These are phyloP conservation scores for Catharus fuscescens DNA, from an alignment of 2,113 vertebrate species.

Conservation along the genomic window DNA sequence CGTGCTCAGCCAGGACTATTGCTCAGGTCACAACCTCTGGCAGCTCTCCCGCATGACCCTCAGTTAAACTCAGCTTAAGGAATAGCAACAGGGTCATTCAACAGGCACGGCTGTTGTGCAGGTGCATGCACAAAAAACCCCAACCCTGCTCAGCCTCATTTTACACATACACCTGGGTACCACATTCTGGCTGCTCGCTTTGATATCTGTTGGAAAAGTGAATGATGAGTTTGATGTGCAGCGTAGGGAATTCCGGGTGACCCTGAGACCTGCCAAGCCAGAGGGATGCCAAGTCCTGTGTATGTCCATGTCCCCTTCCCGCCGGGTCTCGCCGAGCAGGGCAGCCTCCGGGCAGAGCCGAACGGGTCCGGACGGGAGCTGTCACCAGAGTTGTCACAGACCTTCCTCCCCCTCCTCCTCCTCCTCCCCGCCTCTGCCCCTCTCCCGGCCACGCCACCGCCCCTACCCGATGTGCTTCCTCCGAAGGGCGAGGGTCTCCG, in stretches of 20 bases:
- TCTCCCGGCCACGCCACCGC: not conserved
- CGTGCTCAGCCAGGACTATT: accelerated
- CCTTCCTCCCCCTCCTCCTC: not conserved
- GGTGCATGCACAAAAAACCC: accelerated
- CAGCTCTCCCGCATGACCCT: not conserved
- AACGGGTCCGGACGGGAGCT: not conserved
- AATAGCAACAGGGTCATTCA: not conserved
- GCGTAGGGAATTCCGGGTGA: accelerated
- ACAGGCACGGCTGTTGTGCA: not conserved
- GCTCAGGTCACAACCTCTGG: not conserved
- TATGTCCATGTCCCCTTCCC: not conserved
- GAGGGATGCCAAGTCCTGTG: not conserved
- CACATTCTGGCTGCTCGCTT: not conserved
- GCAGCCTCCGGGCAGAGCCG: not conserved
- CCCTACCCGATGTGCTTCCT: slow-evolving; percentile 88
- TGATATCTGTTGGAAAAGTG: not conserved
- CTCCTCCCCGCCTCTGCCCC: not conserved
- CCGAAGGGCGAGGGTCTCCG: slow-evolving; percentile 85
- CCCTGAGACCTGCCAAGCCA: no score
- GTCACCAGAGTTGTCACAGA: not conserved
- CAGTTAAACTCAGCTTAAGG: not conserved
- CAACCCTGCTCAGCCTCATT: accelerated
- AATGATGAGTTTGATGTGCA: not conserved
- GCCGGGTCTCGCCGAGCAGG: no score
- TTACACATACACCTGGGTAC: not conserved